Percentiles rank a stretch among this genome's conserved stretches.
Evolutionary conservation across 2,797 vertebrate species (phyloP).

Genomic region (Margarornis squamiger): DNA sequence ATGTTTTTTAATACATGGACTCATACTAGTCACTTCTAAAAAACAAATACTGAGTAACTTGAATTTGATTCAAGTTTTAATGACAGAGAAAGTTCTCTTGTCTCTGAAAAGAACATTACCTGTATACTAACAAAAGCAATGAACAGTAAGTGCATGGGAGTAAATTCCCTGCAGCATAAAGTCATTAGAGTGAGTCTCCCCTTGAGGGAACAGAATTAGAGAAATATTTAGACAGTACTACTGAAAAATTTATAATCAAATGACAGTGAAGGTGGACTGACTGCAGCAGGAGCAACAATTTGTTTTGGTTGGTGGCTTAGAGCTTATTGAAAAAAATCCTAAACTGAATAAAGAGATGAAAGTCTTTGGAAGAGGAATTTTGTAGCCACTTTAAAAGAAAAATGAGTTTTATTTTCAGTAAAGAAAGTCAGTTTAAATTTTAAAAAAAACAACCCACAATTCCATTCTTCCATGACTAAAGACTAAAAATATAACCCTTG

Average conservation of each 20-base stretch:
- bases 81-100: background rate
- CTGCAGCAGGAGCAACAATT: background rate
- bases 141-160: background rate
- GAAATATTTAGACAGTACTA: background rate
- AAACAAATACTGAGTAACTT: background rate
- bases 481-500: background rate
- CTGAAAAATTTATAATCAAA: slow-evolving; percentile 5
- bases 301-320: background rate
- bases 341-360: slow-evolving; percentile 22
- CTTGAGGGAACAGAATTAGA: background rate
- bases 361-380: background rate
- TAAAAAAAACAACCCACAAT: background rate
- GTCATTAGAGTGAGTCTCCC: background rate
- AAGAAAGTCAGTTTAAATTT: background rate
- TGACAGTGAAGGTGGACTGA: background rate
- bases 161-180: background rate
- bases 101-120: background rate
- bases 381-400: background rate
- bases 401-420: background rate
- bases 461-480: background rate
- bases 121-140: background rate
- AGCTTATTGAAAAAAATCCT: background rate
- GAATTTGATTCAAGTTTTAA: background rate
- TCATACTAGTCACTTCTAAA: background rate
- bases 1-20: background rate